These are phyloP conservation scores for Teinopalpus imperialis DNA, from an alignment of 2,888 invertebrate species.

Conservation along the genomic window DNA sequence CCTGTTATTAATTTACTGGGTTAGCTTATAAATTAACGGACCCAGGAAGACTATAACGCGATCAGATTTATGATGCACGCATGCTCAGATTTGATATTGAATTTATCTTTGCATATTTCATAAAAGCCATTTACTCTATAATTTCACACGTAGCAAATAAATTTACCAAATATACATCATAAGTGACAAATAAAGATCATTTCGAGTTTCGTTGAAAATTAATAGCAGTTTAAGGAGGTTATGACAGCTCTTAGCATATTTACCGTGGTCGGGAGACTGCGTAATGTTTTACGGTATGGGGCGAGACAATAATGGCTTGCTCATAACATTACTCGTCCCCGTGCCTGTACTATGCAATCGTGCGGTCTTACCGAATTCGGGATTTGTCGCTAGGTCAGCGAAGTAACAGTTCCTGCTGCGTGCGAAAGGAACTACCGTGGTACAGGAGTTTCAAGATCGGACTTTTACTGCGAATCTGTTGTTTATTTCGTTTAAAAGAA, in stretches of 20 bases:
- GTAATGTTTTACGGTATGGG: constrained; percentile 82
- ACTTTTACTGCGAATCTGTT: constrained; percentile 24
- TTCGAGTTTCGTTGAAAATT: constrained; percentile 16
- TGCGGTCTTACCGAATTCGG: constrained; percentile 50
- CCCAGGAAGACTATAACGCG: constrained; percentile 64
- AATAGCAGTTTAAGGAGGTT: constrained; percentile 38
- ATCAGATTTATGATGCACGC: constrained; percentile 35
- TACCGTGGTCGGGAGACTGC: constrained; percentile 65
- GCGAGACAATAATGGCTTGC: constrained; percentile 82
- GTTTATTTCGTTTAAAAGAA: constrained; percentile 24
- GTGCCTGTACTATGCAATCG: constrained; percentile 61
- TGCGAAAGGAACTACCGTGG: constrained; percentile 37
- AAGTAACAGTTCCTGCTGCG: constrained; percentile 26
- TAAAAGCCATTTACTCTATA: constrained; percentile 10
- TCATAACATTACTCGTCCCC: constrained; percentile 82
- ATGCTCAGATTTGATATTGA: constrained; percentile 24
- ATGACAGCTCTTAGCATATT: constrained; percentile 65
- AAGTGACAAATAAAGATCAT: constrained; percentile 22
- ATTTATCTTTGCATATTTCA: constrained; percentile 14
- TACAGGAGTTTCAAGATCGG: constrained; percentile 56
- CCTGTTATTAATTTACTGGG: constrained; percentile 70
- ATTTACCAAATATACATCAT: constrained; percentile 10
- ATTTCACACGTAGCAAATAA: constrained; percentile 16
- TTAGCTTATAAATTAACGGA: constrained; percentile 66
- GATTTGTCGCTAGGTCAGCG: constrained; percentile 36